Conservation (phyloP, 2,888 invertebrate genomes). For the Ichneumoninae sp. region DNA sequence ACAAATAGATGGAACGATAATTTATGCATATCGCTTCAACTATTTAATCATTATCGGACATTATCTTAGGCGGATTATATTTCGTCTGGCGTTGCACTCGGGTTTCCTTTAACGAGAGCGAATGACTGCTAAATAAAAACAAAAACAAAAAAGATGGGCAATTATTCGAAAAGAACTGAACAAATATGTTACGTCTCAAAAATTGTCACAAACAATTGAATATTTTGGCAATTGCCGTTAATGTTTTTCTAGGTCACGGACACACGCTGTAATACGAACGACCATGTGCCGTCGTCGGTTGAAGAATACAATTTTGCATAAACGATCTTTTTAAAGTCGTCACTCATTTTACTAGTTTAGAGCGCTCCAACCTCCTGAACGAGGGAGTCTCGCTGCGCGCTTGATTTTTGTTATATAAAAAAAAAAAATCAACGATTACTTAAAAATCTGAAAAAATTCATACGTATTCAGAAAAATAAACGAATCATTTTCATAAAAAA, state of each 20-base stretch:
- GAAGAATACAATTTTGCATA: no score
- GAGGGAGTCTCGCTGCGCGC: no score
- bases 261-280: no score
- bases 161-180: neutral
- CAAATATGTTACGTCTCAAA: neutral
- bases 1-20: neutral
- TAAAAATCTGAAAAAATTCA: no score
- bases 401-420: no score
- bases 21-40: neutral
- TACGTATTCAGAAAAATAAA: no score
- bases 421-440: no score
- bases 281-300: no score
- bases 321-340: no score
- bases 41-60: neutral
- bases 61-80: neutral
- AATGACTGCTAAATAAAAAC: neutral
- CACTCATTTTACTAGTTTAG: neutral
- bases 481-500: no score
- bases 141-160: neutral
- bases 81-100: neutral
- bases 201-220: neutral
- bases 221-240: neutral
- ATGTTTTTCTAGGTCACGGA: no score
- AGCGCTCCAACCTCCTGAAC: neutral
- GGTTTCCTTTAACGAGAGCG: neutral